Evolutionary conservation across 2,797 vertebrate species (phyloP).

Genomic region (Anguilla anguilla): DNA sequence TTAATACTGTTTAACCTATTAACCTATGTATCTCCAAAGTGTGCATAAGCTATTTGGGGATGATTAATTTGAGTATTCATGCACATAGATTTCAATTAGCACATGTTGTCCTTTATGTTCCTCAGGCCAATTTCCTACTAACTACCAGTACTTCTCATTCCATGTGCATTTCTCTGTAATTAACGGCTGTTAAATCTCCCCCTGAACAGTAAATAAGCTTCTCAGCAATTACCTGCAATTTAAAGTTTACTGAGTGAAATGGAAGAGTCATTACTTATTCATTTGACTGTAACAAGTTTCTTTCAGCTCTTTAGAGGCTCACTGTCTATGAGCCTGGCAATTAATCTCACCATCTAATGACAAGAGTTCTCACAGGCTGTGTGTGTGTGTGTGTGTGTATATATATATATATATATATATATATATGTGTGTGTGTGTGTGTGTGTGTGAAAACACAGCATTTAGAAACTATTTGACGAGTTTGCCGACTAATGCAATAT

Average conservation of each 20-base stretch:
- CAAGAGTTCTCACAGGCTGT: not conserved
- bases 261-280: constrained; percentile 27
- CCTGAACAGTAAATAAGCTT: constrained; percentile 43
- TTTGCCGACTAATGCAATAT: too few relatives aligned
- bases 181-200: constrained; percentile 48
- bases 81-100: constrained; percentile 67
- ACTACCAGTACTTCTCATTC: constrained; percentile 35
- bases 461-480: too few relatives aligned
- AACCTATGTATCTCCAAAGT: constrained; percentile 67
- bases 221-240: constrained; percentile 45
- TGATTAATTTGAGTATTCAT: constrained; percentile 68
- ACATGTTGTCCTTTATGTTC: constrained; percentile 53
- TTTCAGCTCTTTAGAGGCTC: not conserved
- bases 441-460: too few relatives aligned
- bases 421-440: too few relatives aligned
- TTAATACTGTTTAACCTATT: constrained; percentile 51
- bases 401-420: not conserved
- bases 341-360: not conserved
- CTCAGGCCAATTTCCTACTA: constrained; percentile 47
- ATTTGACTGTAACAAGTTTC: constrained; percentile 23
- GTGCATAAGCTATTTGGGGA: constrained; percentile 62
- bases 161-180: constrained; percentile 49
- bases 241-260: constrained; percentile 33
- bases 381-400: not conserved
- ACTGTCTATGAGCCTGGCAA: not conserved